phyloP scores from a whole-genome alignment of 2,797 vertebrate genomes.

The Furcifer pardalis region DNA sequence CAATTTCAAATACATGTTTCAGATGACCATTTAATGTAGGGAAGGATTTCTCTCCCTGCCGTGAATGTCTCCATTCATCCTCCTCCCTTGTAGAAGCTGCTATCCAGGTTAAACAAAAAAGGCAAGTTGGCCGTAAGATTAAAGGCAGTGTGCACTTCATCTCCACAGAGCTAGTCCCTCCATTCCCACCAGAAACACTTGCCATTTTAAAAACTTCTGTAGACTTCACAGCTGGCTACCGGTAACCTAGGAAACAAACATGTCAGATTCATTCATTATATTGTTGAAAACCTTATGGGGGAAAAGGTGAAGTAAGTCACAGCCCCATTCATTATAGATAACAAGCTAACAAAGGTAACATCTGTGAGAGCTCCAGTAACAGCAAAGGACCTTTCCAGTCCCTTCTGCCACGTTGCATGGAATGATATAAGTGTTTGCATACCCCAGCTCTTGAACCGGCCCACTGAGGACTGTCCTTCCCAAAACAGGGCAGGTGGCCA shows the following conservation, averaged over 20 bases:
- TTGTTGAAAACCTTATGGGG: background rate
- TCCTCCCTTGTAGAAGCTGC: background rate
- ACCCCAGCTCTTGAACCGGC: background rate
- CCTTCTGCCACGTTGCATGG: background rate
- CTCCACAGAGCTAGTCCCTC: background rate
- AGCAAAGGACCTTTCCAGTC: background rate
- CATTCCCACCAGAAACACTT: background rate
- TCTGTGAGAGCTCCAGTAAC: background rate
- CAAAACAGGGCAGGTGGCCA: too few relatives aligned
- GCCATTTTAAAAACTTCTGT: background rate
- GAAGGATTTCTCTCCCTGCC: too few relatives aligned
- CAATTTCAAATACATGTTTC: background rate
- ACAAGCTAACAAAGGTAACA: background rate
- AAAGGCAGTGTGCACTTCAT: background rate
- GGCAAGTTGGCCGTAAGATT: too few relatives aligned
- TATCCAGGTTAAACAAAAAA: background rate
- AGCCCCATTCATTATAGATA: background rate
- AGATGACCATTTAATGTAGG: background rate
- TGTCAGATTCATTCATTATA: background rate
- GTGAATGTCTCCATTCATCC: background rate
- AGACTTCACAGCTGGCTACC: background rate
- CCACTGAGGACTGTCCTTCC: background rate
- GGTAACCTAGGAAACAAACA: background rate
- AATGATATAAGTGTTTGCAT: background rate
- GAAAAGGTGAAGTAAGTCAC: background rate